phyloP scores from a whole-genome alignment of 1,140 invertebrate genomes.

The Drosophila varians region DNA sequence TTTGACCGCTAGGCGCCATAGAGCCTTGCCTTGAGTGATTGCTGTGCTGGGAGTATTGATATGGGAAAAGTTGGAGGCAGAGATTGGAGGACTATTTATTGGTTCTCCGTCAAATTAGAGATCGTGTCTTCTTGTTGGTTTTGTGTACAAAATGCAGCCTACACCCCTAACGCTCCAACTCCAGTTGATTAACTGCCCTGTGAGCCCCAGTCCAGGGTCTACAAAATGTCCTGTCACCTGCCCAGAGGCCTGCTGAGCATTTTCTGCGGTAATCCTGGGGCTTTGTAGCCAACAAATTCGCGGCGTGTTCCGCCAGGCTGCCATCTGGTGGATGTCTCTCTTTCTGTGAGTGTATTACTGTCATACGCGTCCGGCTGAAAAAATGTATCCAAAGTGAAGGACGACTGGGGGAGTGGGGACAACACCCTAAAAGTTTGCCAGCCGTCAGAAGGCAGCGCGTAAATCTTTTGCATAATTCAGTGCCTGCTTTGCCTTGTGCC shows the following conservation, averaged over 20 bases:
- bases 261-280: conserved; percentile 61
- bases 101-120: not conserved
- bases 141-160: not conserved
- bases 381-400: conserved; percentile 52
- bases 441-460: conserved; percentile 58
- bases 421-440: conserved; percentile 58
- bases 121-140: conserved; percentile 21
- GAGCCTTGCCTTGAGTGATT: conserved; percentile 77
- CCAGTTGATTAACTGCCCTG: conserved; percentile 61
- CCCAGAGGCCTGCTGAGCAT: conserved; percentile 61
- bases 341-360: conserved; percentile 57
- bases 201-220: conserved; percentile 17
- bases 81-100: conserved; percentile 24
- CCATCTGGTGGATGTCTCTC: conserved; percentile 20
- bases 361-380: conserved; percentile 60
- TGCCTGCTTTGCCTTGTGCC: conserved; percentile 50
- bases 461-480: conserved; percentile 83
- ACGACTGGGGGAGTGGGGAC: conserved; percentile 12
- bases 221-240: conserved; percentile 45
- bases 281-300: conserved; percentile 61
- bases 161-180: not conserved
- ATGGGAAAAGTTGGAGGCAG: conserved; percentile 43
- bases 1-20: conserved; percentile 82
- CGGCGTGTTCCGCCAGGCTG: conserved; percentile 26
- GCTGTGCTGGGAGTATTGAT: conserved; percentile 48